A percentile compares a stretch with the other conserved stretches of the same genome.
These are phyloP conservation scores for Uria lomvia DNA, from an alignment of 2,113 vertebrate genomes.

Conservation along the genomic window DNA sequence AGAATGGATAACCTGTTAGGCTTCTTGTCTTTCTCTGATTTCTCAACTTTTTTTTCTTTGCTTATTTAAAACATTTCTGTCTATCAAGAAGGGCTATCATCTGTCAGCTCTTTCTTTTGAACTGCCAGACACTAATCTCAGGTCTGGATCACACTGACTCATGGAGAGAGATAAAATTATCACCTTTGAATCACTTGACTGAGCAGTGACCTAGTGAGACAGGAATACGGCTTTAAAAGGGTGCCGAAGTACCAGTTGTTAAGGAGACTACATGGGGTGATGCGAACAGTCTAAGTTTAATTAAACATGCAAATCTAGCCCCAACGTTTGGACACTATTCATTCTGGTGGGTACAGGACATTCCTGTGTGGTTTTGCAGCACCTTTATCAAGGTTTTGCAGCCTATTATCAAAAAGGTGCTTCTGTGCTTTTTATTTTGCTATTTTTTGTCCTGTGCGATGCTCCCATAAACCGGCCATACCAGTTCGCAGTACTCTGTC, in stretches of 20 bases:
- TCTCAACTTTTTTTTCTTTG: neutral
- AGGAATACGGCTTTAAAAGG: neutral
- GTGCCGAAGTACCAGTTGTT: neutral
- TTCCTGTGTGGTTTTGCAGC: neutral
- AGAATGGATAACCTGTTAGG: neutral
- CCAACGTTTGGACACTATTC: neutral
- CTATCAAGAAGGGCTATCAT: neutral
- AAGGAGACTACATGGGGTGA: neutral
- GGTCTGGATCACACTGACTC: neutral
- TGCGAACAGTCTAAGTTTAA: neutral
- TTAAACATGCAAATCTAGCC: neutral
- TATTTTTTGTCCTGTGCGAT: rapidly evolving
- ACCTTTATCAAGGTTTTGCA: no score
- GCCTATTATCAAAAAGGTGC: neutral
- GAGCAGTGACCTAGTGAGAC: neutral
- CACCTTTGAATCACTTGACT: neutral
- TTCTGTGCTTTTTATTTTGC: neutral
- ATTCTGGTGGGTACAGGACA: rapidly evolving
- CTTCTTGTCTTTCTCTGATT: neutral
- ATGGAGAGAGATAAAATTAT: neutral
- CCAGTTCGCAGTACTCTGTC: rapidly evolving
- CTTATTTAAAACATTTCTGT: neutral
- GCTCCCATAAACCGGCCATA: neutral
- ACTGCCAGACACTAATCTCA: neutral
- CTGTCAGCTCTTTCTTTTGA: neutral